phyloP scores from a whole-genome alignment of 2,113 vertebrate genomes.

The Terrapene triunguis region DNA sequence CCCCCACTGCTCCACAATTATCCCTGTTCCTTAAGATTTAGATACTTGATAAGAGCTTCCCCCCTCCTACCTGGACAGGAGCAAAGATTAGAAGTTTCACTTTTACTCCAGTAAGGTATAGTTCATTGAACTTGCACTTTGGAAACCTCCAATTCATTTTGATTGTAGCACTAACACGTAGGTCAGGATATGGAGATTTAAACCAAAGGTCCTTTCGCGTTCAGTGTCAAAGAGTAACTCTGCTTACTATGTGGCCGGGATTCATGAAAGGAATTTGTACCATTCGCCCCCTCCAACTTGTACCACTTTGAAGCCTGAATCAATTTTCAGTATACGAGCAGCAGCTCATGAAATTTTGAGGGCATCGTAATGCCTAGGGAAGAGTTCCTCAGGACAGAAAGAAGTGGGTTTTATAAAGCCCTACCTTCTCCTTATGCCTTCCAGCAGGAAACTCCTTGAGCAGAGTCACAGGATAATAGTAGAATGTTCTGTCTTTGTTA shows the following conservation, averaged over 20 bases:
- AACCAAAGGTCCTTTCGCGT: neutral
- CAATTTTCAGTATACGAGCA: neutral
- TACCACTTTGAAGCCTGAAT: neutral
- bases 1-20: neutral
- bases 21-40: neutral
- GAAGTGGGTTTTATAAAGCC: neutral
- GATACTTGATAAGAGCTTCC: neutral
- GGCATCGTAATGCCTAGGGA: neutral
- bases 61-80: neutral
- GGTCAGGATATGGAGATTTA: accelerated
- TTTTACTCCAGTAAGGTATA: neutral
- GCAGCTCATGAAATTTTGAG: neutral
- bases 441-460: neutral
- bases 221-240: neutral
- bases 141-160: neutral
- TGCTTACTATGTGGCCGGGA: neutral
- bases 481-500: neutral
- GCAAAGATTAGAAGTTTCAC: neutral
- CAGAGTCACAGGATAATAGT: slow-evolving; percentile 12
- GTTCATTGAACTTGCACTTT: neutral
- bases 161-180: neutral
- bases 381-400: slow-evolving; percentile 26
- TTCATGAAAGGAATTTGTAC: neutral
- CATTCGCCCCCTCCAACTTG: neutral
- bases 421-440: neutral